Evolutionary conservation across 2,888 invertebrate genomes (phyloP).

Genomic region (Yponomeuta cagnagella): DNA sequence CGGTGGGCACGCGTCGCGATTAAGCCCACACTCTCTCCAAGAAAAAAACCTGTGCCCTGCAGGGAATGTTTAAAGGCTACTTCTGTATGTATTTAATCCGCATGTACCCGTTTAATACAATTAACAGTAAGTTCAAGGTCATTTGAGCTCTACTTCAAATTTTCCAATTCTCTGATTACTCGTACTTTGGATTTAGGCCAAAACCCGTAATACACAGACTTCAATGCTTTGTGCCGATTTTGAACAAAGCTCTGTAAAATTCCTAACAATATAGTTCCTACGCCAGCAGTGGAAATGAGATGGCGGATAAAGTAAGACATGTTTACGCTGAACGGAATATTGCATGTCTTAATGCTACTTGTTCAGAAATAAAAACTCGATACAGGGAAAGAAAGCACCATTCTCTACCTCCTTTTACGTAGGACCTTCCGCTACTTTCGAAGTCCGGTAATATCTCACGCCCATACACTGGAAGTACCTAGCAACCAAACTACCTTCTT

Average conservation of each 20-base stretch:
- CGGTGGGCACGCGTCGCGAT: too few relatives aligned
- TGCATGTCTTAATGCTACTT: neutral
- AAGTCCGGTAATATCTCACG: neutral
- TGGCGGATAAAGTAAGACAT: neutral
- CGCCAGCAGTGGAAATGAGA: neutral
- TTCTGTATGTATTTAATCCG: too few relatives aligned
- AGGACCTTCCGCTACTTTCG: neutral
- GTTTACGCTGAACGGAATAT: constrained; percentile 1
- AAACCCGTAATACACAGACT: neutral
- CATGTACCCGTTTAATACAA: too few relatives aligned
- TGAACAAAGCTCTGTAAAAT: neutral
- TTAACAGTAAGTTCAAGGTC: too few relatives aligned
- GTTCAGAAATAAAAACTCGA: neutral
- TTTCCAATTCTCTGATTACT: neutral
- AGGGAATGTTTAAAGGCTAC: too few relatives aligned
- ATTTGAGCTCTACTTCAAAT: too few relatives aligned
- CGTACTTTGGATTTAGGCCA: neutral
- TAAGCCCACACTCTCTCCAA: too few relatives aligned
- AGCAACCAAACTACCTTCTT: neutral
- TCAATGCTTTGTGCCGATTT: neutral
- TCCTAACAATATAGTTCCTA: neutral
- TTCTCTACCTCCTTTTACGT: neutral
- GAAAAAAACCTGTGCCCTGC: too few relatives aligned
- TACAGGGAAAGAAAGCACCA: neutral
- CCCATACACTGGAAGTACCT: neutral